These are phyloP conservation scores for Drosophila differens DNA, from an alignment of 2,888 invertebrate species.

Conservation along the genomic window DNA sequence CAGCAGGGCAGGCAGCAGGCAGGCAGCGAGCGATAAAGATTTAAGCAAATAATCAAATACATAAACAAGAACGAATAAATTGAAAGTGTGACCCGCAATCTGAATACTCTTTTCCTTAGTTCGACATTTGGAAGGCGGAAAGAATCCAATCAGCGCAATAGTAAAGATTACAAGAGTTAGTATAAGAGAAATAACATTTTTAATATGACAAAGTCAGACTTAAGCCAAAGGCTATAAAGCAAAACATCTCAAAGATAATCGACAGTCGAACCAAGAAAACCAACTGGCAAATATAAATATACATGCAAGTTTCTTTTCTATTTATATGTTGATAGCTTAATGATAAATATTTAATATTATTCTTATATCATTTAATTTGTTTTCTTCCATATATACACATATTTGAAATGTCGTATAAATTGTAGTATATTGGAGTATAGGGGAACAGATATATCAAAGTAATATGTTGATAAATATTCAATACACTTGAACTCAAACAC, in stretches of 20 bases:
- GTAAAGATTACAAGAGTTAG: neutral
- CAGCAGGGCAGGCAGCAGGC: constrained; percentile 20
- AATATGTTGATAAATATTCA: neutral
- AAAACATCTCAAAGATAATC: neutral
- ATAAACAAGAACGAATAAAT: constrained; percentile 60
- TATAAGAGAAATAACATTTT: neutral
- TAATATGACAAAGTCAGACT: neutral
- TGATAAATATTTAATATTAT: neutral
- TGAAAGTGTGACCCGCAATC: neutral
- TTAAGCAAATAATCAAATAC: constrained; percentile 81
- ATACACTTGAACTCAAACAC: neutral
- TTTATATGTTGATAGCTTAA: neutral
- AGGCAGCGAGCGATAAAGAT: constrained; percentile 78
- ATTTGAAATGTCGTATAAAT: neutral
- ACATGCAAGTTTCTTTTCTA: neutral
- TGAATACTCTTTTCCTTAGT: constrained; percentile 33
- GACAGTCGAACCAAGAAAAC: too few relatives aligned
- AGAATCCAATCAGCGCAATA: neutral
- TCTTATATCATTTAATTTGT: neutral
- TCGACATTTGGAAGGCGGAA: neutral
- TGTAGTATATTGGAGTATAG: neutral
- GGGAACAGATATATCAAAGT: neutral
- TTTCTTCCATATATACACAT: neutral
- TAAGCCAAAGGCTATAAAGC: neutral
- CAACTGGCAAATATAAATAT: neutral